phyloP scores from a whole-genome alignment of 2,113 vertebrate genomes.

The Elaphurus davidianus region DNA sequence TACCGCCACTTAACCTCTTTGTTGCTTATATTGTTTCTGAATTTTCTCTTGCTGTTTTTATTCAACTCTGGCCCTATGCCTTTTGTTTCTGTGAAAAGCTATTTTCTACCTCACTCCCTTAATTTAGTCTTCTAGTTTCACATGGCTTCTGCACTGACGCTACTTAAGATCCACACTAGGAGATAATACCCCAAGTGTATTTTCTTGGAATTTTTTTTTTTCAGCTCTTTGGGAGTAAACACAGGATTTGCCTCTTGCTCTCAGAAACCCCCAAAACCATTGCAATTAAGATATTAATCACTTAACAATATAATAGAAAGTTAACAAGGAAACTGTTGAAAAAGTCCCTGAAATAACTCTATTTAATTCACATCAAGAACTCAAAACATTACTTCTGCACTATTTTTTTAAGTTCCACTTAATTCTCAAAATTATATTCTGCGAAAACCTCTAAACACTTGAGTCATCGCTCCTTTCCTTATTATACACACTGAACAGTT shows the following conservation, averaged over 20 bases:
- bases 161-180: background rate
- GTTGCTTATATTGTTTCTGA: background rate
- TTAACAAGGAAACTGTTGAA: background rate
- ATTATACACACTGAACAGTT: background rate
- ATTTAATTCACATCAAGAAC: background rate
- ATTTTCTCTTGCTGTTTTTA: background rate
- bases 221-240: background rate
- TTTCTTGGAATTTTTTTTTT: background rate
- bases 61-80: background rate
- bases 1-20: background rate
- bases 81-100: background rate
- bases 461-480: background rate
- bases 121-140: background rate
- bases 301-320: conserved; percentile 34
- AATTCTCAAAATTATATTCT: conserved; percentile 28
- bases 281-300: background rate
- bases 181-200: background rate
- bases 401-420: background rate
- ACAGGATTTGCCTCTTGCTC: conserved; percentile 13
- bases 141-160: background rate
- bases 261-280: background rate
- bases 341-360: conserved; percentile 16
- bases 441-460: background rate
- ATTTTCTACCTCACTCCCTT: background rate
- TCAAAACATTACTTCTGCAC: background rate